phyloP scores from a whole-genome alignment of 2,113 vertebrate species.

The Centropus unirufus region DNA sequence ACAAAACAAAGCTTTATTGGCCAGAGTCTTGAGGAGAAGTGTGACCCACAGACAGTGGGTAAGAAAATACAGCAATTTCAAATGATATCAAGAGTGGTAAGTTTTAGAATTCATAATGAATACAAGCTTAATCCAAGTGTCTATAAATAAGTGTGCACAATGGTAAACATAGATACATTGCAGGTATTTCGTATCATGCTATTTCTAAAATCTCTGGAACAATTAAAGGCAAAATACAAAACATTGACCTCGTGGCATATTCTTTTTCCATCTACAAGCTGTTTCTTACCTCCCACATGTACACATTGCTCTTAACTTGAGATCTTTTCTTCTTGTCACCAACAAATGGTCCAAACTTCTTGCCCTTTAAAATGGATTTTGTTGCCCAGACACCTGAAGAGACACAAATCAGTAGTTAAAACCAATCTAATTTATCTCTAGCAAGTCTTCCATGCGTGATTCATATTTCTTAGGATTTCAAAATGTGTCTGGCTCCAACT shows the following conservation, averaged over 20 bases:
- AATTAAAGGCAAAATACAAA: background rate
- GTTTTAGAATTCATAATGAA: background rate
- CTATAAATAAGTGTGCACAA: background rate
- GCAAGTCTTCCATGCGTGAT: background rate
- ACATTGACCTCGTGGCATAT: background rate
- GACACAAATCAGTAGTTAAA: constrained; percentile 2
- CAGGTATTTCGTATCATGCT: background rate
- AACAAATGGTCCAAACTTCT: constrained; percentile 91
- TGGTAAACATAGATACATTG: background rate
- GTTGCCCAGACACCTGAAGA: constrained; percentile 92
- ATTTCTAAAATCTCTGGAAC: background rate
- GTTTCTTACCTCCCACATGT: constrained; percentile 95
- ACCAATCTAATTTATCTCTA: background rate
- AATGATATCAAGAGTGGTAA: background rate
- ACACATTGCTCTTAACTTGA: constrained; percentile 94
- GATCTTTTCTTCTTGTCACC: constrained; percentile 95
- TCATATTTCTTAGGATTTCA: background rate
- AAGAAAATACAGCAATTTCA: background rate
- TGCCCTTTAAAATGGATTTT: constrained; percentile 89
- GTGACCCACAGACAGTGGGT: background rate
- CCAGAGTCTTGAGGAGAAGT: background rate
- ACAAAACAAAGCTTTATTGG: background rate
- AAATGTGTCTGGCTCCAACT: background rate
- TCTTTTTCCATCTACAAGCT: background rate
- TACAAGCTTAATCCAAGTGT: background rate